Evolutionary conservation across 2,797 vertebrate species (phyloP).

Genomic region (Sebastes paucispinis): DNA sequence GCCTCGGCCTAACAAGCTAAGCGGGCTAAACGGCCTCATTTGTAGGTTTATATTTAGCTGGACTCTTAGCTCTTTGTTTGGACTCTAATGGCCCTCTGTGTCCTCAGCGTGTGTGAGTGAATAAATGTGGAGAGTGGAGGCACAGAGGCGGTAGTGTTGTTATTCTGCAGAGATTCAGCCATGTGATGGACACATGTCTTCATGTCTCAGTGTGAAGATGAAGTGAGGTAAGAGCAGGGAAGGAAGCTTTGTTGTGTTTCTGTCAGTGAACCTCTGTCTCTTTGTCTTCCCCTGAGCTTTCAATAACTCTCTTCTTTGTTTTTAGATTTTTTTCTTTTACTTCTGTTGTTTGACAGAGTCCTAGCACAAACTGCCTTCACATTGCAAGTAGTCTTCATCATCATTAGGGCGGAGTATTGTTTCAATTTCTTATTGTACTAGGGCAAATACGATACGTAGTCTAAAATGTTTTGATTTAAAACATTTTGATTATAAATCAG

Average conservation of each 20-base stretch:
- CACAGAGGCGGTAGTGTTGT: not conserved
- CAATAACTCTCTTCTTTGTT: not conserved
- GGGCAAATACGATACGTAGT: not conserved
- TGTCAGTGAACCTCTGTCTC: not conserved
- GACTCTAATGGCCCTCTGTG: not conserved
- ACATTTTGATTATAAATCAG: not conserved
- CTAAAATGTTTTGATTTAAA: not conserved
- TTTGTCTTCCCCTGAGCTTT: not conserved
- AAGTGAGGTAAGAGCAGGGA: not conserved
- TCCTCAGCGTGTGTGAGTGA: not conserved
- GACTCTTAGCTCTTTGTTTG: not conserved
- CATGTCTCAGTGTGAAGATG: not conserved
- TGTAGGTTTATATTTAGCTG: conserved; percentile 43
- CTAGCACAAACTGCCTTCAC: not conserved
- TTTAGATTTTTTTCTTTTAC: not conserved
- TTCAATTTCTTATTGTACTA: not conserved
- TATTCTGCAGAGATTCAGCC: not conserved
- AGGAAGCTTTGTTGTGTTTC: not conserved
- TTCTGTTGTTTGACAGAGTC: not conserved
- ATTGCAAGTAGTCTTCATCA: not conserved
- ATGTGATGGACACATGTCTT: not conserved
- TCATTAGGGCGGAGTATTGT: not conserved
- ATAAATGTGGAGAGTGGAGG: not conserved
- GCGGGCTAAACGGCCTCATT: conserved; percentile 37
- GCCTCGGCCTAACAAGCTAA: conserved; percentile 20